phyloP scores from a whole-genome alignment of 2,888 invertebrate species.

The Dusona sp. region DNA sequence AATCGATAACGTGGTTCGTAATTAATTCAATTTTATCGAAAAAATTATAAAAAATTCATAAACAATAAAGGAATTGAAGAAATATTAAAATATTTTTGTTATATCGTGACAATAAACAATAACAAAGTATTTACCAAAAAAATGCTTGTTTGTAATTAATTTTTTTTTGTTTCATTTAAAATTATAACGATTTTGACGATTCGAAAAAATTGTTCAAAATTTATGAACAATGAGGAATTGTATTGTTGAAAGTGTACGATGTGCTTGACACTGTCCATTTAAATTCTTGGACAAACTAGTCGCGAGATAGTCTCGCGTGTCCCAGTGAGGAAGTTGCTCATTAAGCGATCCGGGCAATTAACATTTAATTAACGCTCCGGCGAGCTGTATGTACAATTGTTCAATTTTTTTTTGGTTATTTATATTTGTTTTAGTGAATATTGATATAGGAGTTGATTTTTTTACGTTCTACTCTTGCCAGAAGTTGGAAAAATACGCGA shows the following conservation, averaged over 20 bases:
- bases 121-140: too few species aligned
- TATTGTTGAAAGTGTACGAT: not conserved
- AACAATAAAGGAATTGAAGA: too few species aligned
- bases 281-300: not conserved
- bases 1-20: too few species aligned
- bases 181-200: not conserved
- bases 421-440: too few species aligned
- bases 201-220: not conserved
- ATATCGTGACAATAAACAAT: too few species aligned
- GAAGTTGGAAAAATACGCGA: not conserved
- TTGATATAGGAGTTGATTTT: too few species aligned
- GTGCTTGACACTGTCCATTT: not conserved
- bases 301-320: constrained; percentile 38
- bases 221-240: not conserved
- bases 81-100: too few species aligned
- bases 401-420: constrained; percentile 4
- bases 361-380: constrained; percentile 59
- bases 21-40: too few species aligned
- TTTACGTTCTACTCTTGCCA: not conserved
- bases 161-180: too few species aligned
- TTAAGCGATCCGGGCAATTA: constrained; percentile 55
- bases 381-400: constrained; percentile 11
- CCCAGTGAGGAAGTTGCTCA: constrained; percentile 54
- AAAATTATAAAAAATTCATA: too few species aligned
- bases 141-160: too few species aligned